A percentile compares a stretch with the other conserved stretches of the same genome.
These are phyloP conservation scores for Haplochromis burtoni DNA, from an alignment of 2,113 vertebrate genomes.

Conservation along the genomic window DNA sequence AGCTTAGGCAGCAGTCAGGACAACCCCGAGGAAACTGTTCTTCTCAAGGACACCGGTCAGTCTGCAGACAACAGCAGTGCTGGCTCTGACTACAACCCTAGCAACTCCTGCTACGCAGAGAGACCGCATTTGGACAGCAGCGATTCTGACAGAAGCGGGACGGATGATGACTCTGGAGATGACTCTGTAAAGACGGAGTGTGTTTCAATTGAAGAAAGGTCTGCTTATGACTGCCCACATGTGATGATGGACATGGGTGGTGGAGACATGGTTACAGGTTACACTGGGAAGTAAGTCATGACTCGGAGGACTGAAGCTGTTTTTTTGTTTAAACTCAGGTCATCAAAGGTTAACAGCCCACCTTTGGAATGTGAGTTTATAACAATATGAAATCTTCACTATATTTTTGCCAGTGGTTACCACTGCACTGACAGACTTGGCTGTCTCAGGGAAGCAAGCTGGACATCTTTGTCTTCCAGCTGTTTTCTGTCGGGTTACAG, in stretches of 20 bases:
- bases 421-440: neutral
- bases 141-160: neutral
- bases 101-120: neutral
- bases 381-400: neutral
- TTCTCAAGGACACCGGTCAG: neutral
- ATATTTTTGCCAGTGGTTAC: neutral
- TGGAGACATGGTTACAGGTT: neutral
- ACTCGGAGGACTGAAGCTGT: neutral
- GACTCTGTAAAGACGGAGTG: neutral
- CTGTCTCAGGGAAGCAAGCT: neutral
- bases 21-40: neutral
- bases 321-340: neutral
- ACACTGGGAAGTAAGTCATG: neutral
- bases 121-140: neutral
- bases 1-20: neutral
- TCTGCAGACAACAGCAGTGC: neutral
- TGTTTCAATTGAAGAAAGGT: accelerated
- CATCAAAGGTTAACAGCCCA: neutral
- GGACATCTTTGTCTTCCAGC: neutral
- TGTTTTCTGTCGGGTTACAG: neutral
- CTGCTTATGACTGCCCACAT: neutral
- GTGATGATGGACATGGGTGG: neutral
- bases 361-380: neutral
- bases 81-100: neutral
- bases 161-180: neutral